These are phyloP conservation scores for Pollimyrus isidori DNA, from an alignment of 2,113 vertebrate species.

Conservation along the genomic window DNA sequence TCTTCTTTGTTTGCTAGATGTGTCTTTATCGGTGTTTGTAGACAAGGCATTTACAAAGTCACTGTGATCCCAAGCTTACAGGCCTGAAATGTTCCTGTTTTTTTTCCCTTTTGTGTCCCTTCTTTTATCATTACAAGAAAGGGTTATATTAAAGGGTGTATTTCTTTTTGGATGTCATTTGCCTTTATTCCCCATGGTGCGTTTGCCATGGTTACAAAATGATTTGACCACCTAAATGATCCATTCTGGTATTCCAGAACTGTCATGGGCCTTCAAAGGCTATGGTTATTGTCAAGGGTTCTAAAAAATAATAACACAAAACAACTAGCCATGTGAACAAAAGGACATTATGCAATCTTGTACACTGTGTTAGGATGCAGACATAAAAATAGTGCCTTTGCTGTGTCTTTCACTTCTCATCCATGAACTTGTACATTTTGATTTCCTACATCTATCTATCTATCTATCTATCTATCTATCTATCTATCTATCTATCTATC, in stretches of 20 bases:
- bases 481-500: neutral
- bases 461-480: neutral
- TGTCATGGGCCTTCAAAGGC: neutral
- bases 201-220: slow-evolving; percentile 10
- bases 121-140: slow-evolving; percentile 11
- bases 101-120: neutral
- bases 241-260: neutral
- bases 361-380: neutral
- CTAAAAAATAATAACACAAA: neutral
- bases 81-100: neutral
- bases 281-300: neutral
- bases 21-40: neutral
- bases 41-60: neutral
- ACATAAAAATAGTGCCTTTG: neutral
- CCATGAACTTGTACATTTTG: neutral
- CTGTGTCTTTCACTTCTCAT: neutral
- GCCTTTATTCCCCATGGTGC: neutral
- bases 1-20: neutral
- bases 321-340: neutral
- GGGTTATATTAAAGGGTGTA: neutral
- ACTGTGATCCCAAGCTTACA: neutral
- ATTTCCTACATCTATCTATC: neutral
- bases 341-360: neutral
- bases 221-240: slow-evolving; percentile 3
- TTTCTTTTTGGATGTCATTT: neutral